Percentiles rank a stretch among this genome's conserved stretches.
Conservation (phyloP, 2,888 invertebrate genomes). For the Asteroscopus sphinx region DNA sequence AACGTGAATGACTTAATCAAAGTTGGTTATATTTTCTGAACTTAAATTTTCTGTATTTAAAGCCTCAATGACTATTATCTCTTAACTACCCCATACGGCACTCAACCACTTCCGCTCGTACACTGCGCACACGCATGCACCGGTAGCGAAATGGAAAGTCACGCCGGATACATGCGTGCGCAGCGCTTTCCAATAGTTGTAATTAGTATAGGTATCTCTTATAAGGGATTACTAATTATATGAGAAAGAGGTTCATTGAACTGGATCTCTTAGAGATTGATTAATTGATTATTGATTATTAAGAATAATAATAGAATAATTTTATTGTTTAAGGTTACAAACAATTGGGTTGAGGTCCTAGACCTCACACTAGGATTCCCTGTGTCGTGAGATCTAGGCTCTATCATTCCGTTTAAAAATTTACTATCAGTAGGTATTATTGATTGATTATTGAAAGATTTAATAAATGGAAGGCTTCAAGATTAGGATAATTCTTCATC, state of each 20-base stretch:
- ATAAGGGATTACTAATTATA: conserved; percentile 41
- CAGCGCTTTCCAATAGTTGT: conserved; percentile 61
- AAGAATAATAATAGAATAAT: too few species aligned
- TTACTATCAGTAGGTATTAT: too few species aligned
- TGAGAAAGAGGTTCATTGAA: conserved; percentile 11
- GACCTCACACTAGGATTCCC: too few species aligned
- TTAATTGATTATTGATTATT: background rate
- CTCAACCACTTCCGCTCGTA: conserved; percentile 39
- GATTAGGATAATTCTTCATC: too few species aligned
- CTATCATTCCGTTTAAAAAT: too few species aligned
- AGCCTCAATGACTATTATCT: background rate
- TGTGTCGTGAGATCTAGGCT: too few species aligned
- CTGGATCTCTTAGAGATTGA: background rate
- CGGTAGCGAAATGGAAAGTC: conserved; percentile 63
- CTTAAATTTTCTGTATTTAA: background rate
- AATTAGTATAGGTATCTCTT: conserved; percentile 51
- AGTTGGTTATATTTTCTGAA: too few species aligned
- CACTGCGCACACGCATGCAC: conserved; percentile 44
- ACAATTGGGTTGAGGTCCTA: too few species aligned
- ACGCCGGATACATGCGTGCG: conserved; percentile 54
- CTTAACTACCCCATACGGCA: conserved; percentile 12
- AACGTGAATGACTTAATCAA: too few species aligned
- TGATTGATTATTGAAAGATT: too few species aligned
- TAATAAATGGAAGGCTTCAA: too few species aligned
- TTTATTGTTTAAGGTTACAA: too few species aligned